phyloP scores from a whole-genome alignment of 1,140 invertebrate species.

The Monomorium pharaonis region DNA sequence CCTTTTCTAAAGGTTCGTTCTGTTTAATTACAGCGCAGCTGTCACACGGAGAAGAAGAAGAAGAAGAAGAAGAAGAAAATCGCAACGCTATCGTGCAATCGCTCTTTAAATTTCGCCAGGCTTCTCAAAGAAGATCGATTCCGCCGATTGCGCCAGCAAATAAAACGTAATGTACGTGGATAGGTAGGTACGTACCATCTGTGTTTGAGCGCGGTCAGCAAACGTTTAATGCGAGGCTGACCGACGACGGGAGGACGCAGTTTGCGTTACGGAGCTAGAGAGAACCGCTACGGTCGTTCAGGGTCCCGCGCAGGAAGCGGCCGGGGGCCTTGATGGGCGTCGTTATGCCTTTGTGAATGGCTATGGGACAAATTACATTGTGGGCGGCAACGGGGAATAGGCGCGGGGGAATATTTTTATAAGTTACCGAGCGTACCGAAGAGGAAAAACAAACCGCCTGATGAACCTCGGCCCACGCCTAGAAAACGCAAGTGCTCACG shows the following conservation, averaged over 20 bases:
- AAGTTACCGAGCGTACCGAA: background rate
- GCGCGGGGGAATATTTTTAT: conserved; percentile 29
- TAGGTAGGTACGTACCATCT: background rate
- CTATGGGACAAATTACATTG: conserved; percentile 58
- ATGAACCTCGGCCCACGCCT: background rate
- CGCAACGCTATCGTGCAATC: background rate
- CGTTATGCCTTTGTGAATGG: conserved; percentile 67
- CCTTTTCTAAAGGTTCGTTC: conserved; percentile 32
- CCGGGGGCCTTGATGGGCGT: conserved; percentile 68
- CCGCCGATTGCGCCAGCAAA: background rate
- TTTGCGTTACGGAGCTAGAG: conserved; percentile 84
- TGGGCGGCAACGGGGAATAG: background rate
- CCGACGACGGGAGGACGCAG: conserved; percentile 85
- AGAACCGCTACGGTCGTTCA: conserved; percentile 79
- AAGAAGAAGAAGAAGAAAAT: no score
- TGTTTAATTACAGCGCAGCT: conserved; percentile 51
- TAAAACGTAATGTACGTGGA: background rate
- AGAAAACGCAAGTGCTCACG: background rate
- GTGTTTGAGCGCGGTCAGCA: background rate
- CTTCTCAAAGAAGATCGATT: background rate
- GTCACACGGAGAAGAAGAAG: background rate
- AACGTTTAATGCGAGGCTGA: conserved; percentile 85
- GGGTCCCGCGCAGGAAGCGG: conserved; percentile 68
- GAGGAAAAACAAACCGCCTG: background rate
- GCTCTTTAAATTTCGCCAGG: background rate